Base-by-base conservation (phyloP, 2,888 invertebrate genomes). In the Acronicta psi region DNA sequence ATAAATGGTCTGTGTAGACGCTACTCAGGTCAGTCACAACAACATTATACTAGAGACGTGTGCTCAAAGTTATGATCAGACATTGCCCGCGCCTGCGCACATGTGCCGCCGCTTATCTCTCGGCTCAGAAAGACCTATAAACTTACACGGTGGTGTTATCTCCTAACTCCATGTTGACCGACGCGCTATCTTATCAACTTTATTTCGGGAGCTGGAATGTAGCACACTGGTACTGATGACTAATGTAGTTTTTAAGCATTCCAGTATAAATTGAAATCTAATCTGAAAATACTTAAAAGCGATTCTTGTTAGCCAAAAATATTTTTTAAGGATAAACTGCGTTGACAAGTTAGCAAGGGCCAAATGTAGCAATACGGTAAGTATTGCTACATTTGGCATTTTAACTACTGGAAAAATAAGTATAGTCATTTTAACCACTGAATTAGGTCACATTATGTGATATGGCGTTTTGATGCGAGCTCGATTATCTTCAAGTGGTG, bases 131-230 rank as follows among this genome's bases (percentile, higher is more conserved):
- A 23, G 42, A 9, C 42, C 40, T 40, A 18, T 40, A 18, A 40
- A 40, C 11, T 40, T 18, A 40, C n/a, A 25, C 4, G 1, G n/a
- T n/a, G 25, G 25, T 25, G n/a, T 43, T 55, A 55, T 41, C 40
- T 45, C 40, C 45, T 37, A 56, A 56, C 36, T 61, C 42, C 18
- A 44, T 64, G 56, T 64, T 16, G 14, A 43, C 42, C 16, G 16
- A 25, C 10, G 1, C 20, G 23, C 16, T 43, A 43, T 43, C 42
- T 16, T 64, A 65, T 57, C 13, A n/a, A n/a, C 58, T 58, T 11
- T 31, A 47, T 47, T 65, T 47, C 34, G 38, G 46, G 37, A 65
- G 58, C 42, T 37, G 16, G 25, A 31, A 20, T 13, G 14, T 43
- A 17, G 25, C 25, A 14, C 25, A 25, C 20, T 20, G 1, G 2